phyloP scores from a whole-genome alignment of 2,888 invertebrate species.

The Chouioia cunea region DNA sequence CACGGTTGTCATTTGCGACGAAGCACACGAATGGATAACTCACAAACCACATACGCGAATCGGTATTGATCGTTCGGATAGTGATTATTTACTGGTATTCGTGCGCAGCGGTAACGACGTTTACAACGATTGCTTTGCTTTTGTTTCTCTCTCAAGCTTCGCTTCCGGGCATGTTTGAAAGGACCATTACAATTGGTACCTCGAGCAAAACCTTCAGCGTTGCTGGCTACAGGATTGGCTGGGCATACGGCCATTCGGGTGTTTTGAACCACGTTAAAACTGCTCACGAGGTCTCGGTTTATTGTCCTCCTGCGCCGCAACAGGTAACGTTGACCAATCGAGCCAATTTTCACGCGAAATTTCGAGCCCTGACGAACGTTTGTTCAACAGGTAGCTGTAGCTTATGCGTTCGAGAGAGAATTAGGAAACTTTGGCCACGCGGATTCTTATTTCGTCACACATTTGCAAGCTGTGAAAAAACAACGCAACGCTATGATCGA shows the following conservation, averaged over 20 bases:
- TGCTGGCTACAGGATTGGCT: constrained; percentile 97
- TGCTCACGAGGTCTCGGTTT: constrained; percentile 95
- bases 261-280: constrained; percentile 85
- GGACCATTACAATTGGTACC: constrained; percentile 95
- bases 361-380: constrained; percentile 8
- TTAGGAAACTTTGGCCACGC: constrained; percentile 76
- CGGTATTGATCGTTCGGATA: too few species aligned
- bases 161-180: constrained; percentile 96
- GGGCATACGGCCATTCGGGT: constrained; percentile 91
- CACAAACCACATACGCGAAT: constrained; percentile 92
- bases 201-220: constrained; percentile 98
- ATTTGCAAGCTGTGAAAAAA: constrained; percentile 79
- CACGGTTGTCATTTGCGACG: constrained; percentile 92
- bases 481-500: constrained; percentile 86
- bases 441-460: constrained; percentile 86
- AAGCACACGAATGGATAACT: constrained; percentile 98
- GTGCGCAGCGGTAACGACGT: too few species aligned
- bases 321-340: constrained; percentile 73
- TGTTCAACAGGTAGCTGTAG: constrained; percentile 84
- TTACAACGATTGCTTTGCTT: background rate
- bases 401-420: constrained; percentile 85
- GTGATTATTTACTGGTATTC: too few species aligned
- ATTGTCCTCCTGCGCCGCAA: constrained; percentile 89
- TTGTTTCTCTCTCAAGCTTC: constrained; percentile 73
- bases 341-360: background rate